Evolutionary conservation across 2,888 invertebrate genomes (phyloP), one percentile per base, ranked within the genome.

Genomic region (Rotaria sp.): DNA sequence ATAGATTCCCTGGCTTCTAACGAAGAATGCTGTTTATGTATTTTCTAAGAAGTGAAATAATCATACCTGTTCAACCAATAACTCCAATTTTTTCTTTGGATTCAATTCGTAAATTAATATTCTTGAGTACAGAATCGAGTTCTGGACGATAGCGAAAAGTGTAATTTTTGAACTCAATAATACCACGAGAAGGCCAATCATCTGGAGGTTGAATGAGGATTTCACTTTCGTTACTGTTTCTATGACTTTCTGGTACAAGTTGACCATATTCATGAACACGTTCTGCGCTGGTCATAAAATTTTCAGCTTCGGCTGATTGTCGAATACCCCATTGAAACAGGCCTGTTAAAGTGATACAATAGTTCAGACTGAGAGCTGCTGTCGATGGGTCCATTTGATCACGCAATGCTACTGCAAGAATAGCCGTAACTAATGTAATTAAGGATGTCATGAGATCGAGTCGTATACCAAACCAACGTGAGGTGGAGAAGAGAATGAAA

Each of bases 401-500:
- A 30, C 57, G 57, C 4, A 59, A 59, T 10, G 10, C n/a, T n/a
- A 59, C 57, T 59, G n/a, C 57, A 30, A 59, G 57, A n/a, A 59
- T 4, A n/a, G 57, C n/a, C 10, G 57, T 59, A 26, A 30, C n/a
- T 11, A 59, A 59, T 1, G n/a, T 26, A 8, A 59, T n/a, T n/a
- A 30, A 59, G 11, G 10, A 59, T n/a, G 26, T n/a, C 26, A 59
- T n/a, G 5, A 13, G 92, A 90, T 98, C 98, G 89, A 98, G 92
- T 93, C 95, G 95, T 89, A 96, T 95, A 0, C 96, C 97, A 90
- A 98, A 96, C 88, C 97, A 96, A 87, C 97, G 94, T 35, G 95
- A 95, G 11, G 95, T 94, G 0, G 95, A 94, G 86, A 97, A 94
- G 91, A 96, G 96, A 89, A 96, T 92, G 90, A 94, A 96, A 94